phyloP scores from a whole-genome alignment of 2,888 invertebrate species.

The Apodemia duryi region DNA sequence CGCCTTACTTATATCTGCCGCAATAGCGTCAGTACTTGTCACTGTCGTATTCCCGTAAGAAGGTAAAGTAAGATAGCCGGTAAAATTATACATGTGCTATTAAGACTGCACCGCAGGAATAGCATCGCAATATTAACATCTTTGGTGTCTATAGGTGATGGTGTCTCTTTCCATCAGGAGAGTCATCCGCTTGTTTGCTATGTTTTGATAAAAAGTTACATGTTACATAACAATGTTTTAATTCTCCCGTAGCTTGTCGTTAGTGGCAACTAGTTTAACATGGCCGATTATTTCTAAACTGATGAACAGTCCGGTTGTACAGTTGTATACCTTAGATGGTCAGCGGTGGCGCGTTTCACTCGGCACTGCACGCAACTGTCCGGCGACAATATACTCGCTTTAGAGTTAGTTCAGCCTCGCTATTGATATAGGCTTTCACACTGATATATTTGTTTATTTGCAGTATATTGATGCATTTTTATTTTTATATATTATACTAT shows the following conservation, averaged over 20 bases:
- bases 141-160: too few species aligned
- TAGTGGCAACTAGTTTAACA: slow-evolving; percentile 45
- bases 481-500: too few species aligned
- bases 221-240: not conserved
- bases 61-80: too few species aligned
- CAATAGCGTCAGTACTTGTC: too few species aligned
- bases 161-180: too few species aligned
- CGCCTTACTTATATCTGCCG: too few species aligned
- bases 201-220: too few species aligned
- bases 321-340: slow-evolving; percentile 72
- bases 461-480: not conserved
- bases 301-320: slow-evolving; percentile 63
- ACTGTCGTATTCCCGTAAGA: too few species aligned
- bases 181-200: too few species aligned
- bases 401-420: not conserved
- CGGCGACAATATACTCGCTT: slow-evolving; percentile 20
- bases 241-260: not conserved
- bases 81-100: too few species aligned
- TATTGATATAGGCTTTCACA: not conserved
- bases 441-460: not conserved
- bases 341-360: slow-evolving; percentile 60
- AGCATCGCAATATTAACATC: too few species aligned
- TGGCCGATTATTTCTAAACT: slow-evolving; percentile 60
- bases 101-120: too few species aligned
- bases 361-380: slow-evolving; percentile 32